These are phyloP conservation scores for Cygnus olor DNA, from an alignment of 2,797 vertebrate species.

Conservation along the genomic window DNA sequence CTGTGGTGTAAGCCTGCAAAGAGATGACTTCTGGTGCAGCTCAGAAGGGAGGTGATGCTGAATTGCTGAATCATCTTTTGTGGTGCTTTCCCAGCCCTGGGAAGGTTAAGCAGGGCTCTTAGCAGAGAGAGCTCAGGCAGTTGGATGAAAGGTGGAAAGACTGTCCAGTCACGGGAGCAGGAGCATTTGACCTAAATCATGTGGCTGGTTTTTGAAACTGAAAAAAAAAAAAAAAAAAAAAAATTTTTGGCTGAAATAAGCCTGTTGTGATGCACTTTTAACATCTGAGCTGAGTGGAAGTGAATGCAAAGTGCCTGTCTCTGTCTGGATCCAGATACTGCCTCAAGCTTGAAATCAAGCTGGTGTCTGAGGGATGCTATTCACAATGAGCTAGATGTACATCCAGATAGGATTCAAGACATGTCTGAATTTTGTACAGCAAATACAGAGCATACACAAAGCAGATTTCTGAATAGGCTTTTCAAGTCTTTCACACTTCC, in stretches of 20 bases:
- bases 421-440: not conserved
- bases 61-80: not conserved
- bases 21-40: not conserved
- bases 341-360: not conserved
- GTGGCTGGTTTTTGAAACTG: not conserved
- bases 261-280: not conserved
- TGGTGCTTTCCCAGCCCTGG: not conserved
- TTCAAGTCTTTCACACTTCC: not conserved
- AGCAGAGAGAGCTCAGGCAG: not conserved
- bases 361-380: not conserved
- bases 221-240: not conserved
- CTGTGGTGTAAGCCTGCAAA: not conserved
- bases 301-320: not conserved
- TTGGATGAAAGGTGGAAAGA: accelerated
- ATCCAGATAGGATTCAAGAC: not conserved
- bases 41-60: not conserved
- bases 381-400: not conserved
- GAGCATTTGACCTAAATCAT: not conserved
- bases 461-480: not conserved
- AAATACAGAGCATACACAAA: not conserved
- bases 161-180: not conserved
- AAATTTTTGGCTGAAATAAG: not conserved
- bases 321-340: not conserved
- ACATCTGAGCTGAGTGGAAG: not conserved
- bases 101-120: not conserved